Percentiles rank a stretch among this genome's conserved stretches.
These are phyloP conservation scores for Protonemura montana DNA, from an alignment of 2,888 invertebrate species.

Conservation along the genomic window DNA sequence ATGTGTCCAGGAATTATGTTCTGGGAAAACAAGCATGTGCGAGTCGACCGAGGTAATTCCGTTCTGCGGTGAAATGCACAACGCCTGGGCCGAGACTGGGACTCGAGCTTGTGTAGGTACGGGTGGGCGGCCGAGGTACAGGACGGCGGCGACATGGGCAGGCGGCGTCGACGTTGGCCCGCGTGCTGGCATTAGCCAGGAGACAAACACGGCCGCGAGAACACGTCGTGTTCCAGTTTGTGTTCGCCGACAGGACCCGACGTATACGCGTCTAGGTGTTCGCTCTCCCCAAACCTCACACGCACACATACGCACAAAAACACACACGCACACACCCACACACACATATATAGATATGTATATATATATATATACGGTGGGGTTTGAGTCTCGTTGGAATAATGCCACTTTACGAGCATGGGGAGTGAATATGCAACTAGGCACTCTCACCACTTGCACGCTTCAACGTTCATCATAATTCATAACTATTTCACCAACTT, in stretches of 20 bases:
- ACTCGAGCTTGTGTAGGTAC: background rate
- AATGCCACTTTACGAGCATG: constrained; percentile 23
- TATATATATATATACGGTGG: too few relatives aligned
- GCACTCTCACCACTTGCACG: constrained; percentile 15
- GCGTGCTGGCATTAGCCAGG: background rate
- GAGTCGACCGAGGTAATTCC: background rate
- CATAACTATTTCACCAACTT: constrained; percentile 22
- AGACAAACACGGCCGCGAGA: background rate
- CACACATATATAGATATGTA: too few relatives aligned
- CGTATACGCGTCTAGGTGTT: background rate
- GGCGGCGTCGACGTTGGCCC: background rate
- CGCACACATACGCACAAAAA: background rate
- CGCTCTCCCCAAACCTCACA: background rate
- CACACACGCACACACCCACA: background rate
- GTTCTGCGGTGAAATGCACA: background rate
- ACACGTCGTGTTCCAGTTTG: background rate
- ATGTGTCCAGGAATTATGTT: constrained; percentile 31
- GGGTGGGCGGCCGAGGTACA: background rate
- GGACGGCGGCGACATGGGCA: background rate
- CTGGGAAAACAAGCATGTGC: constrained; percentile 31
- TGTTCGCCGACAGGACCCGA: background rate
- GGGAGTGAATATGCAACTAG: constrained; percentile 14
- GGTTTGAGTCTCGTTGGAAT: constrained; percentile 25
- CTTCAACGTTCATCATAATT: constrained; percentile 12
- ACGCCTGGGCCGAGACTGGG: background rate